phyloP scores from a whole-genome alignment of 2,888 invertebrate species.

The Meloe dianella region DNA sequence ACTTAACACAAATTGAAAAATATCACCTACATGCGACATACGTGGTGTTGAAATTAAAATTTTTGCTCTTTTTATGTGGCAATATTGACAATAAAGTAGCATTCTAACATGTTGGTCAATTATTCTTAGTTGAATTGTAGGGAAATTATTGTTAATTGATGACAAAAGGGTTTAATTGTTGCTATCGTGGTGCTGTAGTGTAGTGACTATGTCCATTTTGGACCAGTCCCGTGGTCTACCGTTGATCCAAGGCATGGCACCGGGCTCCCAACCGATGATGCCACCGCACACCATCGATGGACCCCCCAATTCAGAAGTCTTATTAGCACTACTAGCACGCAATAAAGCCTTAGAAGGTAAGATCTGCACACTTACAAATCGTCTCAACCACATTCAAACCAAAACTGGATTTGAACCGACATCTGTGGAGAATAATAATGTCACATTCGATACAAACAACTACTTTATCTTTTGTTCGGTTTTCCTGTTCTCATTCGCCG shows the following conservation, averaged over 20 bases:
- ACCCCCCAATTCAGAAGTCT: slow-evolving; percentile 82
- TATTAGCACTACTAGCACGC: slow-evolving; percentile 81
- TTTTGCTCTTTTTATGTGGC: neutral
- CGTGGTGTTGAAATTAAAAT: slow-evolving; percentile 32
- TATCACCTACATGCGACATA: slow-evolving; percentile 52
- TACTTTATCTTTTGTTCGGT: slow-evolving; percentile 25
- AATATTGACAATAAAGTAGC: slow-evolving; percentile 36
- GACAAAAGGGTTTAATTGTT: neutral
- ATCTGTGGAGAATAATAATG: slow-evolving; percentile 15
- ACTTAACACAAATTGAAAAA: slow-evolving; percentile 56
- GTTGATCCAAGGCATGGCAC: slow-evolving; percentile 53
- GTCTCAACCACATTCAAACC: slow-evolving; percentile 7
- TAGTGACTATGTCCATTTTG: slow-evolving; percentile 55
- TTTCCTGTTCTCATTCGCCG: slow-evolving; percentile 6
- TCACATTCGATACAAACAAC: neutral
- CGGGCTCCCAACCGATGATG: slow-evolving; percentile 54
- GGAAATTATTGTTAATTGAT: neutral
- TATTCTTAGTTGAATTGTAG: neutral
- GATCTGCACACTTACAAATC: slow-evolving; percentile 36
- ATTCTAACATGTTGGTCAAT: slow-evolving; percentile 19
- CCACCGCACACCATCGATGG: slow-evolving; percentile 60
- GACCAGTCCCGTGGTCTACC: slow-evolving; percentile 56
- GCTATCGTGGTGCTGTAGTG: neutral
- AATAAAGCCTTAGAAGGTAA: slow-evolving; percentile 91
- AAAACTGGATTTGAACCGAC: neutral